phyloP scores from a whole-genome alignment of 2,797 vertebrate species.

The Enteromius afrohamiltoni region DNA sequence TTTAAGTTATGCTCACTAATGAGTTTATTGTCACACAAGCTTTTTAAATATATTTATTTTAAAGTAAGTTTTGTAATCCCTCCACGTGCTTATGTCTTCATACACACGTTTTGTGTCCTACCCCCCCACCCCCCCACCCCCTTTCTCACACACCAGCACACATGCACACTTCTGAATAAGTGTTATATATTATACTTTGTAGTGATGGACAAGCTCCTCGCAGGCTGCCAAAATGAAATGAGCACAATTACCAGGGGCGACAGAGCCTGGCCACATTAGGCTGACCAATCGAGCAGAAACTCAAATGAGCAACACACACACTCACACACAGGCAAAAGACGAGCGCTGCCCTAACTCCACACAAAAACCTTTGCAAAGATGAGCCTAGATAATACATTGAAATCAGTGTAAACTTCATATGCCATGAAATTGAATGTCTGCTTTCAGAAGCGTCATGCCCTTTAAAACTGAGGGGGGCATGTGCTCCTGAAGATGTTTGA shows the following conservation, averaged over 20 bases:
- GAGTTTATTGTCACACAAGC: neutral
- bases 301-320: slow-evolving; percentile 55
- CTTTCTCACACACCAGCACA: slow-evolving; percentile 19
- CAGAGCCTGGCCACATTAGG: slow-evolving; percentile 61
- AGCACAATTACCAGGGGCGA: slow-evolving; percentile 59
- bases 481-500: neutral
- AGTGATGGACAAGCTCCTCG: slow-evolving; percentile 59
- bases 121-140: too few relatives aligned
- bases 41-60: slow-evolving; percentile 5
- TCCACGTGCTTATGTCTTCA: slow-evolving; percentile 7
- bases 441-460: slow-evolving; percentile 11
- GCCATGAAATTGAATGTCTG: slow-evolving; percentile 23
- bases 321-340: slow-evolving; percentile 36
- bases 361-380: slow-evolving; percentile 33
- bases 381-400: slow-evolving; percentile 9
- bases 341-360: slow-evolving; percentile 33
- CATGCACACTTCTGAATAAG: slow-evolving; percentile 28
- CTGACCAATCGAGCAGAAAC: slow-evolving; percentile 58
- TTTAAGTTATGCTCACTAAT: neutral
- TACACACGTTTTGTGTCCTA: slow-evolving; percentile 3
- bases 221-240: slow-evolving; percentile 62
- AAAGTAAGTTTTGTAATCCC: neutral
- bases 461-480: slow-evolving; percentile 5
- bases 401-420: slow-evolving; percentile 40
- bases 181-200: slow-evolving; percentile 48